Evolutionary conservation across 2,888 invertebrate genomes (phyloP).

Genomic region (Cosmopolites sordidus): DNA sequence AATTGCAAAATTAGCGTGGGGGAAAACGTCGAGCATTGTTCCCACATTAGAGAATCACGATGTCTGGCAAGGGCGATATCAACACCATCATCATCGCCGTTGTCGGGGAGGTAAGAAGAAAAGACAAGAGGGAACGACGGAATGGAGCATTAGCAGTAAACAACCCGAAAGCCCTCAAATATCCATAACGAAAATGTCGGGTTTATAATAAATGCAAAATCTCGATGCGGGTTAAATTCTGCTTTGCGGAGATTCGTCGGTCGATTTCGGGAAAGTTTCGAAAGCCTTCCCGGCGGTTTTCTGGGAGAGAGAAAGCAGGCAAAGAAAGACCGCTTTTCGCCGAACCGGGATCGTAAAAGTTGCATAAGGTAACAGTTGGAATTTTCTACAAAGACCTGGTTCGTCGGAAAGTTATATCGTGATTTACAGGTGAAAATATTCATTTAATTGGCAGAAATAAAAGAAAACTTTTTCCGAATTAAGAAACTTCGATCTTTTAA

Average conservation of each 20-base stretch:
- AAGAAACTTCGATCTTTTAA: too few species aligned
- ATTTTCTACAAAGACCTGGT: background rate
- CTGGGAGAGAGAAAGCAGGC: background rate
- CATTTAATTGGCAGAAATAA: too few species aligned
- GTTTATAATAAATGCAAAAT: conserved; percentile 20
- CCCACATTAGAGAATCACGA: too few species aligned
- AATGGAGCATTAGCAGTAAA: conserved; percentile 24
- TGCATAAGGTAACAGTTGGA: background rate
- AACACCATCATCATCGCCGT: too few species aligned
- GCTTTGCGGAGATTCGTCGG: background rate
- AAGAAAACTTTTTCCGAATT: too few species aligned
- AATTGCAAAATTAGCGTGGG: too few species aligned
- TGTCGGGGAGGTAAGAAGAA: too few species aligned
- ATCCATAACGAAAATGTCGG: conserved; percentile 21
- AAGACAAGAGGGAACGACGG: background rate
- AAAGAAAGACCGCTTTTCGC: background rate
- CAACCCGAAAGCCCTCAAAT: conserved; percentile 21
- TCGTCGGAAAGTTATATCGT: too few species aligned
- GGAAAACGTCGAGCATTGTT: too few species aligned
- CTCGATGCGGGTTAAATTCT: background rate
- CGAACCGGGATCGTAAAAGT: background rate
- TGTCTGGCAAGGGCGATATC: too few species aligned
- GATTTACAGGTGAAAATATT: too few species aligned
- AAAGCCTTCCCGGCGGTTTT: background rate
- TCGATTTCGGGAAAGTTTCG: background rate